These are phyloP conservation scores for Mormoops blainvillei DNA, from an alignment of 2,113 vertebrate genomes.

Conservation along the genomic window DNA sequence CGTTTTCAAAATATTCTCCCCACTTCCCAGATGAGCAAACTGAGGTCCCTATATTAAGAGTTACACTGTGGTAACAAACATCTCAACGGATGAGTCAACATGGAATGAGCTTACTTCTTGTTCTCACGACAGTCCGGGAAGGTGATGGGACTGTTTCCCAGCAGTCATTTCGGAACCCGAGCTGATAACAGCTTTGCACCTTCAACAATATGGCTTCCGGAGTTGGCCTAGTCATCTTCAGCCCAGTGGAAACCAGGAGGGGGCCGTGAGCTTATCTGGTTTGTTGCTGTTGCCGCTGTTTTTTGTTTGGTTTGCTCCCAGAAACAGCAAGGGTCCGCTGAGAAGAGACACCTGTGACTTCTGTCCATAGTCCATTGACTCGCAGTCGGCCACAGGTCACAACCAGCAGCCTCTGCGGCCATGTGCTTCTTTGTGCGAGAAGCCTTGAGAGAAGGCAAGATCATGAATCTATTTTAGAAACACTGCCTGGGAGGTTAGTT, in stretches of 20 bases:
- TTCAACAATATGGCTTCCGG: background rate
- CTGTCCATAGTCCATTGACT: background rate
- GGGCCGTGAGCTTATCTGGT: background rate
- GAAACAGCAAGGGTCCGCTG: background rate
- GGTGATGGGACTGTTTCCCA: background rate
- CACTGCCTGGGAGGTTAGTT: background rate
- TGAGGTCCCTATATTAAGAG: background rate
- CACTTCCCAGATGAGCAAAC: background rate
- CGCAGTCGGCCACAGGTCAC: background rate
- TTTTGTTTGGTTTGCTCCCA: background rate
- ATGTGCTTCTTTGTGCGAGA: background rate
- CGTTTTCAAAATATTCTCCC: background rate
- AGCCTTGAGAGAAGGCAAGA: background rate
- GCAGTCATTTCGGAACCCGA: background rate
- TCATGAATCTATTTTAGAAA: background rate
- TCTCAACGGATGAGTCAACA: background rate
- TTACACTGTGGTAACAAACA: too few relatives aligned
- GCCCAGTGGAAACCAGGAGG: background rate
- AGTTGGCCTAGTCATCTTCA: background rate
- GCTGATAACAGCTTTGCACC: background rate
- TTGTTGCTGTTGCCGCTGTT: background rate
- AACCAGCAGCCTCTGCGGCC: background rate
- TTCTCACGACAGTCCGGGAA: background rate
- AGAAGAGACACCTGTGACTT: background rate
- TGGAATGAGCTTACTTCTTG: background rate